Conservation (phyloP, 1,140 invertebrate species). For the Hypsibius dujardini region DNA sequence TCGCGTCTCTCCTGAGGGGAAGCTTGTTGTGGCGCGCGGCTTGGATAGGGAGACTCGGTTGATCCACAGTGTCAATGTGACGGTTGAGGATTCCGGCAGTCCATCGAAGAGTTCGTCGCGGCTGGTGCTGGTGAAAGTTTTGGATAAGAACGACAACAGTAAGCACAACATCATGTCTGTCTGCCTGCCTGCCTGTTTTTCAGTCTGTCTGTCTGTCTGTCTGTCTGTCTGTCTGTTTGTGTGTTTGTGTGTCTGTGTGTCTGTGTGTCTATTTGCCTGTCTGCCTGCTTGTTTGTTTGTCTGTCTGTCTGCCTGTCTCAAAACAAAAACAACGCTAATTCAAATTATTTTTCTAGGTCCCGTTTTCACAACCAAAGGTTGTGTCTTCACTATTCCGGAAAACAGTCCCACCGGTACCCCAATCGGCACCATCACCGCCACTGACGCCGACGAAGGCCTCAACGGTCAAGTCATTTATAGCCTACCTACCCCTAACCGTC, state of each 20-base stretch:
- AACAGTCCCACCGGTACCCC: constrained; percentile 42
- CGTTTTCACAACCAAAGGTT: neutral
- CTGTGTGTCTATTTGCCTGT: neutral
- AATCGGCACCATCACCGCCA: constrained; percentile 50
- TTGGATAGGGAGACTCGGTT: constrained; percentile 30
- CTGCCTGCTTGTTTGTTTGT: neutral
- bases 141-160: constrained; percentile 32
- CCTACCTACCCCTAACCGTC: constrained; percentile 51
- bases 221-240: too few relatives aligned
- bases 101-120: constrained; percentile 18
- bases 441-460: constrained; percentile 55
- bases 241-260: too few relatives aligned
- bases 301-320: neutral
- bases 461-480: constrained; percentile 63
- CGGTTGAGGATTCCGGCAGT: constrained; percentile 28
- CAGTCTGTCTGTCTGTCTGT: neutral
- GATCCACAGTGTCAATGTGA: constrained; percentile 29
- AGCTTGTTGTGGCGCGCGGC: constrained; percentile 26
- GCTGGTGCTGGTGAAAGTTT: constrained; percentile 25
- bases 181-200: neutral
- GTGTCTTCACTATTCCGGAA: constrained; percentile 33
- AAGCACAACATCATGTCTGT: neutral
- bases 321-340: too few relatives aligned
- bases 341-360: neutral
- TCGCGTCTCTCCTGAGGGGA: constrained; percentile 29